These are phyloP conservation scores for Gymnothorax javanicus DNA, from an alignment of 2,797 vertebrate species.

Conservation along the genomic window DNA sequence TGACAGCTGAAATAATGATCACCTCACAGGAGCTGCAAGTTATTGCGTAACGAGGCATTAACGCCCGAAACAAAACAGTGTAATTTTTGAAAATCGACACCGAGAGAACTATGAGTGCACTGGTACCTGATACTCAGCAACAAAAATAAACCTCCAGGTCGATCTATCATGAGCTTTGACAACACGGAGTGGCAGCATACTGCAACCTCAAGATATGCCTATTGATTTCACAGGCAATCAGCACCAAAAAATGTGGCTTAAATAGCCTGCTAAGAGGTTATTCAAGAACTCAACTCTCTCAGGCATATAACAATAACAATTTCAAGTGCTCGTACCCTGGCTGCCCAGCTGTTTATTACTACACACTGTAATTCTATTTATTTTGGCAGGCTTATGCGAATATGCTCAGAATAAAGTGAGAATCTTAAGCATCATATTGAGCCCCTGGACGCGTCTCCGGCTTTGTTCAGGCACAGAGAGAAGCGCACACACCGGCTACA, in stretches of 20 bases:
- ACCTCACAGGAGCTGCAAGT: background rate
- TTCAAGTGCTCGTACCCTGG: background rate
- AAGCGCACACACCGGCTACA: too few species aligned
- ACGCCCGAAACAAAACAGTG: background rate
- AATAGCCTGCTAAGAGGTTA: background rate
- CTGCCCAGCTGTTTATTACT: background rate
- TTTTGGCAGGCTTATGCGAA: background rate
- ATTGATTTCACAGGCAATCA: background rate
- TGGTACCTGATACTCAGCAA: background rate
- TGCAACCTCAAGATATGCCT: background rate
- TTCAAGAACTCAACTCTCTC: background rate
- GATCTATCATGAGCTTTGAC: background rate
- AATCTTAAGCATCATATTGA: background rate
- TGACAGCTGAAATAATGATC: slow-evolving; percentile 10
- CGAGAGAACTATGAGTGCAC: background rate
- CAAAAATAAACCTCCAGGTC: background rate
- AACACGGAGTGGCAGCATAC: background rate
- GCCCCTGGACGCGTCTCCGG: too few species aligned
- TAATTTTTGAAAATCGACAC: background rate
- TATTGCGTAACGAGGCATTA: background rate
- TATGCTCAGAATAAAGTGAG: background rate
- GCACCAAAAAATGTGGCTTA: background rate
- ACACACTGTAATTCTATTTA: background rate
- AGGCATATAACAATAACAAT: background rate
- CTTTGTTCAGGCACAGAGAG: too few species aligned